Conservation (phyloP, 2,113 vertebrate species). For the Gadus chalcogrammus region DNA sequence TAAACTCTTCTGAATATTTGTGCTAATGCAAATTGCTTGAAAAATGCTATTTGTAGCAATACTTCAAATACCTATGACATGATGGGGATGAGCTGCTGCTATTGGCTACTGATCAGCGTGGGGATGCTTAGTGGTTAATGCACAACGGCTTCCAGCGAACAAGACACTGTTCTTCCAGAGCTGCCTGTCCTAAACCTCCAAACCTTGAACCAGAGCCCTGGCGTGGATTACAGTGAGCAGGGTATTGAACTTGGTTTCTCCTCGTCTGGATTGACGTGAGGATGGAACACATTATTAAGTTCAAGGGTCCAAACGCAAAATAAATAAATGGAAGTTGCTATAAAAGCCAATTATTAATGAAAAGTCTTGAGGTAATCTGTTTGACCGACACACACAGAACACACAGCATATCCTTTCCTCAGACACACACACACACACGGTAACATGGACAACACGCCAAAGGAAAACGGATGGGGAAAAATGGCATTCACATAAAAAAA, state of each 20-base stretch:
- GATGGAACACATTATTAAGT: constrained; percentile 46
- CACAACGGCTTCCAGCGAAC: neutral
- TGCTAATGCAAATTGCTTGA: no score
- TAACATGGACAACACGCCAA: constrained; percentile 58
- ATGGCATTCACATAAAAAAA: constrained; percentile 12
- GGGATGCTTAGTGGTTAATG: no score
- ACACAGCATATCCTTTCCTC: constrained; percentile 35
- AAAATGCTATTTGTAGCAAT: no score
- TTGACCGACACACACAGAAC: constrained; percentile 40
- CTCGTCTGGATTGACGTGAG: constrained; percentile 30
- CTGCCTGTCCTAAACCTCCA: neutral
- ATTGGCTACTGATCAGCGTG: no score
- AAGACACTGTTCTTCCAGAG: neutral
- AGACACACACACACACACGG: constrained; percentile 50
- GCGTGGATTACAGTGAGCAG: neutral
- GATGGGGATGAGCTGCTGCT: no score
- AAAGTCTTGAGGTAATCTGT: constrained; percentile 64
- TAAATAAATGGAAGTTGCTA: constrained; percentile 45
- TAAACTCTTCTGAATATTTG: no score
- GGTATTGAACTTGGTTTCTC: neutral
- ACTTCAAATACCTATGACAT: no score
- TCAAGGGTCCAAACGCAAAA: constrained; percentile 47
- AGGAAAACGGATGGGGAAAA: constrained; percentile 48
- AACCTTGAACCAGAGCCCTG: neutral
- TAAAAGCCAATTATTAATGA: constrained; percentile 71